Conservation (phyloP, 2,113 vertebrate species). For the Macrotis lagotis region DNA sequence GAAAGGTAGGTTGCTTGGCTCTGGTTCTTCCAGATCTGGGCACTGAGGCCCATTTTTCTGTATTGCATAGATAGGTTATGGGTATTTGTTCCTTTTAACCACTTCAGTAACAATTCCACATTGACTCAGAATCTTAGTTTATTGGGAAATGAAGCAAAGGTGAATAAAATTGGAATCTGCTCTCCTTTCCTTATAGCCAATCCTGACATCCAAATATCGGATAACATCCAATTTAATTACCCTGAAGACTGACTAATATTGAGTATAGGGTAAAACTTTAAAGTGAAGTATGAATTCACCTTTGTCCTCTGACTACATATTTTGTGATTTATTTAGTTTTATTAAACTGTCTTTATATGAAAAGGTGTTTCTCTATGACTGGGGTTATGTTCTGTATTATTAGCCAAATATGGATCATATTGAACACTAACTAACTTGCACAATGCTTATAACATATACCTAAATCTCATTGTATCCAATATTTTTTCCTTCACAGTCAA, state of each 20-base stretch:
- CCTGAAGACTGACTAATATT: background rate
- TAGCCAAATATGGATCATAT: background rate
- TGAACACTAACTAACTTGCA: background rate
- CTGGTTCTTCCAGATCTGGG: constrained; percentile 13
- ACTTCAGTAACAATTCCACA: background rate
- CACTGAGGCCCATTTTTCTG: background rate
- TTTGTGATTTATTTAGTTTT: background rate
- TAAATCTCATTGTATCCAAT: background rate
- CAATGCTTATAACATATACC: background rate
- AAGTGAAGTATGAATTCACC: background rate
- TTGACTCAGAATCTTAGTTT: background rate
- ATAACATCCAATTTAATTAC: background rate
- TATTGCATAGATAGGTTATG: background rate
- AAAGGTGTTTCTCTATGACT: background rate
- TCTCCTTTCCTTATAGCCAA: background rate
- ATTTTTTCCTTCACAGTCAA: background rate
- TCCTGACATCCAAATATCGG: background rate
- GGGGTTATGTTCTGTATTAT: background rate
- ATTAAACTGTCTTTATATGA: background rate
- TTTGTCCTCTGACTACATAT: background rate
- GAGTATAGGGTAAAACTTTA: background rate
- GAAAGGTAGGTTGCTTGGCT: background rate
- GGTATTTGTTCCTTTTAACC: background rate
- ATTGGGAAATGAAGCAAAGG: background rate
- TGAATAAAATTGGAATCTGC: background rate